These are phyloP conservation scores for Apogon talboti DNA, from an alignment of 2,797 vertebrate species.

Conservation along the genomic window DNA sequence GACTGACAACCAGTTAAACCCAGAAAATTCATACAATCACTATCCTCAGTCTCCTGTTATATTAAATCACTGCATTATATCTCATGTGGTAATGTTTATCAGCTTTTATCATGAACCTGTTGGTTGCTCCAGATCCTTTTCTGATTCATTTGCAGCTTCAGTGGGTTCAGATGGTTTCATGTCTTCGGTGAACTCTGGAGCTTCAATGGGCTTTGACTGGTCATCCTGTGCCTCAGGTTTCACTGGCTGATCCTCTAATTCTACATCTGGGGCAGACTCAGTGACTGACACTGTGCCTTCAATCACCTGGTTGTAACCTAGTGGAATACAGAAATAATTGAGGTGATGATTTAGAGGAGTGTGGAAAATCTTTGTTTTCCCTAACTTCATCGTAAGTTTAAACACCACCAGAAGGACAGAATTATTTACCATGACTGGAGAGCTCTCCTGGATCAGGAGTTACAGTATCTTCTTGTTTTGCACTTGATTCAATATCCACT, in stretches of 20 bases:
- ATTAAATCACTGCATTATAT: neutral
- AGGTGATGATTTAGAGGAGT: neutral
- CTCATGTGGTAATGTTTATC: neutral
- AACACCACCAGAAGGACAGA: neutral
- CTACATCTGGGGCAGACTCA: neutral
- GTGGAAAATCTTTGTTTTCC: neutral
- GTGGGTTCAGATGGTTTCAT: slow-evolving; percentile 13
- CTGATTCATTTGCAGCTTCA: slow-evolving; percentile 36
- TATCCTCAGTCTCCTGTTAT: neutral
- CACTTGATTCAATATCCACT: slow-evolving; percentile 9
- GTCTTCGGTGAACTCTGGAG: slow-evolving; percentile 25
- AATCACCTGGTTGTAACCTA: slow-evolving; percentile 48
- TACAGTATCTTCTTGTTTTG: slow-evolving; percentile 30
- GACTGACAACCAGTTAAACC: neutral
- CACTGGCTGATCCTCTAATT: slow-evolving; percentile 19
- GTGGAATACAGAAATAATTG: slow-evolving; percentile 10
- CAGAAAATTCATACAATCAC: neutral
- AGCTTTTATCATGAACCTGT: slow-evolving; percentile 44
- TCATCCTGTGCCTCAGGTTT: slow-evolving; percentile 7
- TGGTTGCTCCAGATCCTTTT: slow-evolving; percentile 54
- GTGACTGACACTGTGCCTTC: slow-evolving; percentile 12
- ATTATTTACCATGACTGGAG: slow-evolving; percentile 40
- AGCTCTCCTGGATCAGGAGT: slow-evolving; percentile 23
- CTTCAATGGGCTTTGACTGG: slow-evolving; percentile 35
- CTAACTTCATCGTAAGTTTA: neutral